Conservation (phyloP, 2,797 vertebrate genomes). For the Pelodytes ibericus region DNA sequence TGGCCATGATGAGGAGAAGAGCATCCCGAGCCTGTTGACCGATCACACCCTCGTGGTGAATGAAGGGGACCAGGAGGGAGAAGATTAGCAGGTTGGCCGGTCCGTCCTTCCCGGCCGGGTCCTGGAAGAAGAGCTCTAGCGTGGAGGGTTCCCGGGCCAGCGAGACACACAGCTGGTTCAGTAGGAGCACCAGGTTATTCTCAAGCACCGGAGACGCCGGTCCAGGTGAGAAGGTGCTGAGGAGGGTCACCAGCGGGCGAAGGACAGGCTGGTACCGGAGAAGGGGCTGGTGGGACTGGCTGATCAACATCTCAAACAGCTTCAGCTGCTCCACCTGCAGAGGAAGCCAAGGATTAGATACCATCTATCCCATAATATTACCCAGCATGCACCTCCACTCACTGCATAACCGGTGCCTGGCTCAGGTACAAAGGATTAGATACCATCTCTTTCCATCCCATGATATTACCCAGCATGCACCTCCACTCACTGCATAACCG, state of each 20-base stretch:
- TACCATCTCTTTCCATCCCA: no score
- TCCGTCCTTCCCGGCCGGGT: constrained; percentile 75
- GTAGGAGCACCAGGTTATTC: constrained; percentile 89
- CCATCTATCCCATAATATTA: no score
- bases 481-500: no score
- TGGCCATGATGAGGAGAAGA: constrained; percentile 92
- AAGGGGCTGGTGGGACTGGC: constrained; percentile 89
- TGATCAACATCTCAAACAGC: constrained; percentile 94
- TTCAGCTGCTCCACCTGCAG: constrained; percentile 83
- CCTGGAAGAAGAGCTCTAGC: constrained; percentile 88
- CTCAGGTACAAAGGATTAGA: no score
- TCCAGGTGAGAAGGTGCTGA: constrained; percentile 83
- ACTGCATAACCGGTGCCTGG: no score
- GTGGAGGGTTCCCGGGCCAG: constrained; percentile 87
- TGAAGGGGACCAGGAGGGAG: constrained; percentile 93
- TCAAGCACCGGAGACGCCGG: constrained; percentile 81
- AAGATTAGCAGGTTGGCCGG: constrained; percentile 90
- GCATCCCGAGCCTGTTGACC: constrained; percentile 94
- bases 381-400: no score
- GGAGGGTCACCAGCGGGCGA: constrained; percentile 82
- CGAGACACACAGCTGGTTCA: constrained; percentile 91
- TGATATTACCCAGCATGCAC: no score
- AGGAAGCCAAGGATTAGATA: no score
- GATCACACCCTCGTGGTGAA: constrained; percentile 90
- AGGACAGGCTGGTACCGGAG: constrained; percentile 85